These are phyloP conservation scores for Archivesica marissinica DNA, from an alignment of 1,140 invertebrate genomes.

Conservation along the genomic window DNA sequence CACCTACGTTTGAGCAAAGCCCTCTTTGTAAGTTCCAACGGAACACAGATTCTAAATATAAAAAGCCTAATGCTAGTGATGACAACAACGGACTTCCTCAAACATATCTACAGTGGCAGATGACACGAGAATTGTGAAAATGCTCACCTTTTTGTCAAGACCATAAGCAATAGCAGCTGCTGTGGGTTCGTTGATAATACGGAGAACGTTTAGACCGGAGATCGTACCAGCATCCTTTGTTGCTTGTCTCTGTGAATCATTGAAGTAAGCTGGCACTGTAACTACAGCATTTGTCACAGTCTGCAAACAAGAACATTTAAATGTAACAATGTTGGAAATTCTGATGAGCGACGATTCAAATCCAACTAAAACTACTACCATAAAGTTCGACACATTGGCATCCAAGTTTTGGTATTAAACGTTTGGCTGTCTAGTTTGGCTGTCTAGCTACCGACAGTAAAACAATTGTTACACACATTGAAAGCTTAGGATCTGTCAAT, in stretches of 20 bases:
- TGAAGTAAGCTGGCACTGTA: constrained; percentile 86
- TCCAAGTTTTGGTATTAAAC: no score
- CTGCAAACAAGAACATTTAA: constrained; percentile 64
- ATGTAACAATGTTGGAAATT: neutral
- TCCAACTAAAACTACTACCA: no score
- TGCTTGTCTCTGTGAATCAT: constrained; percentile 85
- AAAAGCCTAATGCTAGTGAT: neutral
- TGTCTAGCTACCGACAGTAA: no score
- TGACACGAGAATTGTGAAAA: neutral
- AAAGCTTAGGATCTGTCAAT: no score
- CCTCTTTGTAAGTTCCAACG: neutral
- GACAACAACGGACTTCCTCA: neutral
- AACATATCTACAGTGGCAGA: neutral
- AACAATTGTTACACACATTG: no score
- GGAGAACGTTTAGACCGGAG: constrained; percentile 86
- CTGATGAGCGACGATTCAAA: no score
- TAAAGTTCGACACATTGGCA: no score
- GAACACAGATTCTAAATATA: neutral
- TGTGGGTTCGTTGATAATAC: constrained; percentile 85
- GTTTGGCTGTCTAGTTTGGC: no score
- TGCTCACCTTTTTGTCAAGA: constrained; percentile 85
- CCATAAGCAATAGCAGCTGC: constrained; percentile 85
- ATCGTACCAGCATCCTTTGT: constrained; percentile 86
- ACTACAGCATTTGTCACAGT: constrained; percentile 83
- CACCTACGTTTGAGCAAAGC: neutral